These are phyloP conservation scores for Pecten maximus DNA, from an alignment of 2,888 invertebrate genomes.

Conservation along the genomic window DNA sequence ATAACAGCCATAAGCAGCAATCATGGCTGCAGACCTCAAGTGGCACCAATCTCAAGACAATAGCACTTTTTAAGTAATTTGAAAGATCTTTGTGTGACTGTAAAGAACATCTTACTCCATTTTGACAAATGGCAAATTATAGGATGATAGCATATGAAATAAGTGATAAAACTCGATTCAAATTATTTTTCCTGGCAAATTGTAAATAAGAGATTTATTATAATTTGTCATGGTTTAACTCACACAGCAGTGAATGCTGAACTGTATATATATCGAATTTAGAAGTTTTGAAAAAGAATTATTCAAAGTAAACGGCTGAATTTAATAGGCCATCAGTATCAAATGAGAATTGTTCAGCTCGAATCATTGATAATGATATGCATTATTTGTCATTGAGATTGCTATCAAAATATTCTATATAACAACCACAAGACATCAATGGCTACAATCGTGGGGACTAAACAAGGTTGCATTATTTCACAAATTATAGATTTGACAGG, in stretches of 20 bases:
- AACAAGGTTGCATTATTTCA: slow-evolving; percentile 2
- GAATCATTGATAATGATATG: too few species aligned
- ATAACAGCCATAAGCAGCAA: neutral
- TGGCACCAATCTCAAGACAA: neutral
- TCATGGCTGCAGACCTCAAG: neutral
- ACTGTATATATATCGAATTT: too few species aligned
- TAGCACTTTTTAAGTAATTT: neutral
- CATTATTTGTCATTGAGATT: neutral
- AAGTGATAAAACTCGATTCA: neutral
- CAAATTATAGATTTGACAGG: neutral
- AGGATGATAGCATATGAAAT: neutral
- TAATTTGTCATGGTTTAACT: neutral
- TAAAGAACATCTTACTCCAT: neutral
- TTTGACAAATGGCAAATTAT: neutral
- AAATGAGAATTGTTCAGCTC: too few species aligned
- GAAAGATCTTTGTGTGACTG: neutral
- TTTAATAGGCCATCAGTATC: too few species aligned
- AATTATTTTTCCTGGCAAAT: too few species aligned
- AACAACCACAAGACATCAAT: neutral
- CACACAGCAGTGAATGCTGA: neutral
- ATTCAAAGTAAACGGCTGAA: too few species aligned
- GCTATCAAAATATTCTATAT: neutral
- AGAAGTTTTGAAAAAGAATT: too few species aligned
- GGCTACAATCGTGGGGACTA: neutral
- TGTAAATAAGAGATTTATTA: neutral